Base-by-base conservation (phyloP, 2,113 vertebrate species). In the Theristicus caerulescens region DNA sequence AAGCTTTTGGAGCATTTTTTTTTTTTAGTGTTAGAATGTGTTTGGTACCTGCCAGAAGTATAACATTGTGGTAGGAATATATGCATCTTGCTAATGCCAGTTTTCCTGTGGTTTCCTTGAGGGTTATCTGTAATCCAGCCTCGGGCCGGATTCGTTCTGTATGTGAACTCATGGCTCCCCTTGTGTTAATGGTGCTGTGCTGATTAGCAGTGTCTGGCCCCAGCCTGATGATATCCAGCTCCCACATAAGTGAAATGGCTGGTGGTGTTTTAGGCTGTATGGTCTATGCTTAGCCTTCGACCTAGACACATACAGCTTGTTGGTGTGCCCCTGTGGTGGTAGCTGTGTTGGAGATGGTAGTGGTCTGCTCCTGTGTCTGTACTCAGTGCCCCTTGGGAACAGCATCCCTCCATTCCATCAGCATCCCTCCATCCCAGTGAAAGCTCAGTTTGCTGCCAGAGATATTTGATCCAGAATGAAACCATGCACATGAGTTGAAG, bases 91-190 rank as follows among this genome's bases (percentile, higher is more conserved):
- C 36, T 79, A 52, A 42, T n/a, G 58, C 38, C 9, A 38, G 0
- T 89, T 86, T 80, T 51, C 27, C 62, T 69, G 78, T 79, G 86
- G 57, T 67, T 84, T 93, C 40, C 49, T 65, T 36, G 58, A 84
- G 96, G 73, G 57, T 46, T 73, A 64, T 76, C 82, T 87, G 73
- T 47, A 51, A 78, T 59, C 71, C 69, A 85, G 31, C 51, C 61
- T 38, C 0, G 0, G 59, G 69, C 51, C 7, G 13, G 42, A 44
- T 19, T 78, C 52, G 44, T 38, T 36, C n/a, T 26, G 0, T 14
- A 6, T 46, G 72, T 92, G 66, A 82, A 19, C 34, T 86, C 13
- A 0, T 18, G 40, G 69, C 47, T 91, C 52, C 9, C 2, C 11
- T 55, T 17, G 55, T 55, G 16, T 67, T 46, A 36, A 16, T 13